Evolutionary conservation across 2,113 vertebrate species (phyloP), one percentile per base, ranked within the genome.

Genomic region (Ascaphus truei): DNA sequence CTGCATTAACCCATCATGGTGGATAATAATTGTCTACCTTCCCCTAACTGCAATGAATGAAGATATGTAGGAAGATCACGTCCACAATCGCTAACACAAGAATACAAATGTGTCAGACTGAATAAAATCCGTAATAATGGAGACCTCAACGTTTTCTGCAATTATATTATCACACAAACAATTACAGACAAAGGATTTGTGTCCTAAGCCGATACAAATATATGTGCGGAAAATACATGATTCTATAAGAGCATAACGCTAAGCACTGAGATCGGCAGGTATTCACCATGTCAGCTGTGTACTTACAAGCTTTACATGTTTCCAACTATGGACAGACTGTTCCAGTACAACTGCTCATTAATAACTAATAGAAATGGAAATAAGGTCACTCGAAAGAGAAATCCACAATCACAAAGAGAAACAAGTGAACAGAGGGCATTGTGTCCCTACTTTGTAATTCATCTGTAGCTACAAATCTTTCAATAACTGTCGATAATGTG

Each of bases 341-440:
- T 64, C 33, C 67, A 41, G 50, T 34, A 58, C n/a, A 18, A 22
- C 30, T 60, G 9, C 16, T 47, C 22, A 5, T 57, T 60, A 41
- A 72, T 56, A 71, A 65, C 37, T 15, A 58, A 51, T 0, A 25
- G 20, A 71, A 66, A 16, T 62, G 41, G 3, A 71, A 73, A 8
- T 3, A n/a, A 55, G 43, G 72, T 73, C 34, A 29, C 62, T 62
- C 12, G 47, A 69, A 76, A 71, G 20, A 48, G 37, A 39, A 62
- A 1, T 53, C 1, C 59, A 16, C 39, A 55, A 56, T 15, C 26
- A 62, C 59, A 73, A 60, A 74, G 72, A n/a, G 22, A 36, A 3
- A 3, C 58, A 47, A 51, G 16, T 20, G 8, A 37, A 11, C 48
- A 22, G 12, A 13, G 29, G 4, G 7, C 50, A 1, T 33, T 53